These are phyloP conservation scores for Cydia strobilella DNA, from an alignment of 1,140 invertebrate genomes.

Conservation along the genomic window DNA sequence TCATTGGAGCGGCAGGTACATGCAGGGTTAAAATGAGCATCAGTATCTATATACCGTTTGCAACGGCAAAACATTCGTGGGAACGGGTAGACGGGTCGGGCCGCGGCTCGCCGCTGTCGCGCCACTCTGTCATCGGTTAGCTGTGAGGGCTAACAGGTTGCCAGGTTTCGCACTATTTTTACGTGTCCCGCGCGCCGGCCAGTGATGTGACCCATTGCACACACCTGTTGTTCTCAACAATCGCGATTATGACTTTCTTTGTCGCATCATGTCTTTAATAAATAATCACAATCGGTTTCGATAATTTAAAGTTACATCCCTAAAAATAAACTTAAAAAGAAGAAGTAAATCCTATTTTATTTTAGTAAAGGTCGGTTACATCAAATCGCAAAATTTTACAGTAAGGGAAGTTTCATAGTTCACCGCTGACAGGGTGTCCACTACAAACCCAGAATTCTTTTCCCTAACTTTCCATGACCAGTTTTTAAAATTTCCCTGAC, in stretches of 20 bases:
- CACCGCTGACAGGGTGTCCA: too few relatives aligned
- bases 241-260: not conserved
- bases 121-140: conserved; percentile 42
- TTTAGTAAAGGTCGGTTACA: too few relatives aligned
- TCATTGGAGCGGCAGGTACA: not conserved
- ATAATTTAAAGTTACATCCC: not conserved
- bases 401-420: too few relatives aligned
- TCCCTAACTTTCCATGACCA: too few relatives aligned
- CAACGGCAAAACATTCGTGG: conserved; percentile 24
- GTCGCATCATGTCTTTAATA: not conserved
- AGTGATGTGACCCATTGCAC: conserved; percentile 59
- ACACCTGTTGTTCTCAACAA: conserved; percentile 60
- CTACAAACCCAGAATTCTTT: too few relatives aligned
- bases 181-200: conserved; percentile 55
- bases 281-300: not conserved
- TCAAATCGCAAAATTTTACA: too few relatives aligned
- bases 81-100: conserved; percentile 6
- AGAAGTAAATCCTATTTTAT: too few relatives aligned
- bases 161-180: conserved; percentile 75
- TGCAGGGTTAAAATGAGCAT: conserved; percentile 7
- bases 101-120: conserved; percentile 35
- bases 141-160: conserved; percentile 65
- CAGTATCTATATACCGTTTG: not conserved
- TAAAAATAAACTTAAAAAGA: not conserved
- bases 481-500: too few relatives aligned